Evolutionary conservation across 2,888 invertebrate genomes (phyloP), one percentile per base, ranked within the genome.

Genomic region (Cephalotes varians): DNA sequence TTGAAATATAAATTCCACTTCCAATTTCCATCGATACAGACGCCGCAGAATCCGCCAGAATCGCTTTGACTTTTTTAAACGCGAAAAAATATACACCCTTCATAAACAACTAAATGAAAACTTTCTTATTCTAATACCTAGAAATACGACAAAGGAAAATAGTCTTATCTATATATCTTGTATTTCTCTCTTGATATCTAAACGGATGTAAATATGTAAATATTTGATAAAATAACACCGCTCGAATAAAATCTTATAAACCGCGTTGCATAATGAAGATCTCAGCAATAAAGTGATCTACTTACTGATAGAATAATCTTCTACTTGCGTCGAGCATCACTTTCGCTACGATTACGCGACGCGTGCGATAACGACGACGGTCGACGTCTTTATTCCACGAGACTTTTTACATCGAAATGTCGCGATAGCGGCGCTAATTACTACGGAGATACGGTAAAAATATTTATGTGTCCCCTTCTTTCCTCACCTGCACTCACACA

Each of bases 361-460:
- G 25, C 62, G n/a, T 47, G 62, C 25, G 64, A 56, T 65, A 65
- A 40, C n/a, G 12, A 82, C 56, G 71, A 73, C 62, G 51, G n/a
- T 15, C 28, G 71, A 85, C 56, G 73, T 83, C 83, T 87, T 87
- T 56, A 87, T 87, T 82, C 71, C 85, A 73, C 47, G 64, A 71
- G 81, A 81, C 73, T 40, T 54, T 73, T 76, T 58, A 72, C 60
- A 25, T 79, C 28, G 28, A 80, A 86, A 67, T 81, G 81, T 49
- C 64, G 76, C 81, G 86, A 87, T 87, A 87, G 80, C 84, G 67
- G 71, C 72, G 79, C 86, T 86, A 87, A 87, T 87, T 86, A 84
- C 74, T 64, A 69, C 67, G 21, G 56, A 76, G 77, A 82, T 87
- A 87, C 58, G 74, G 65, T 67, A 58, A 71, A 64, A 62, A 85